Conservation (phyloP, 2,888 invertebrate species). For the Lypha dubia region DNA sequence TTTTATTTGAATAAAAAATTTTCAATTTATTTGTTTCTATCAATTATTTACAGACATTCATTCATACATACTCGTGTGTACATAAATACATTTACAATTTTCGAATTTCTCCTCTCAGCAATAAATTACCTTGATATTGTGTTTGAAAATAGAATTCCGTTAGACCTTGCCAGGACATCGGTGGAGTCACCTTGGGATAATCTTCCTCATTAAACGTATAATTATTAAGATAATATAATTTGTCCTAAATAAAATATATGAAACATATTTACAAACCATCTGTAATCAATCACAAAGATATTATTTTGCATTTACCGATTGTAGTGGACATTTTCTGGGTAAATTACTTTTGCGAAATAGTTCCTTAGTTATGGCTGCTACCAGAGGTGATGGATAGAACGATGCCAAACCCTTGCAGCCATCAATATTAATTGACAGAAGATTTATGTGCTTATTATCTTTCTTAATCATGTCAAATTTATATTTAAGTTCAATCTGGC, state of each 20-base stretch:
- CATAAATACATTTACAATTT: background rate
- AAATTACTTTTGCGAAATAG: slow-evolving; percentile 65
- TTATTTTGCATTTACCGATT: slow-evolving; percentile 60
- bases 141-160: slow-evolving; percentile 26
- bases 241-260: background rate
- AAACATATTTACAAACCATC: background rate
- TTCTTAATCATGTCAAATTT: slow-evolving; percentile 69
- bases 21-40: no score
- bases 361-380: slow-evolving; percentile 6
- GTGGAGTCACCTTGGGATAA: slow-evolving; percentile 60
- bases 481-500: slow-evolving; percentile 39
- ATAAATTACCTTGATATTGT: slow-evolving; percentile 5
- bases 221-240: slow-evolving; percentile 71
- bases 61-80: no score
- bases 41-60: no score
- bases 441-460: slow-evolving; percentile 71
- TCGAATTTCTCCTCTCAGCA: background rate
- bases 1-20: no score
- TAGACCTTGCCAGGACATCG: background rate
- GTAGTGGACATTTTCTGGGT: slow-evolving; percentile 71
- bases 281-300: no score
- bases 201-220: slow-evolving; percentile 67
- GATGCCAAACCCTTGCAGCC: background rate
- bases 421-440: slow-evolving; percentile 36
- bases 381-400: background rate